phyloP scores from a whole-genome alignment of 1,140 invertebrate species.

The Drosophila gunungcola region DNA sequence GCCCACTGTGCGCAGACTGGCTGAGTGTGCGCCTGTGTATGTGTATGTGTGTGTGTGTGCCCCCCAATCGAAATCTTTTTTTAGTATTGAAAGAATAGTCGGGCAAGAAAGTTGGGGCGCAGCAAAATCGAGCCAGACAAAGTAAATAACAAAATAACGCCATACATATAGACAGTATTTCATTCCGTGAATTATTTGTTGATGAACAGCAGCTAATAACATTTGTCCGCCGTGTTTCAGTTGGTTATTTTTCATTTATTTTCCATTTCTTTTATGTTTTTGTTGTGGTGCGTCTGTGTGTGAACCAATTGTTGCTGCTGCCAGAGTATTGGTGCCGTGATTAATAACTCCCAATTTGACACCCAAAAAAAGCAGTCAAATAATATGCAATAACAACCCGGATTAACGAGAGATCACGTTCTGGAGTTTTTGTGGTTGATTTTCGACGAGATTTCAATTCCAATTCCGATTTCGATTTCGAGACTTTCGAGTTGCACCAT shows the following conservation, averaged over 20 bases:
- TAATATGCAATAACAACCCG: constrained; percentile 51
- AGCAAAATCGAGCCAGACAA: constrained; percentile 45
- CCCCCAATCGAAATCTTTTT: constrained; percentile 49
- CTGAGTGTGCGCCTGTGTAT: constrained; percentile 18
- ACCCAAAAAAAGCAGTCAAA: constrained; percentile 30
- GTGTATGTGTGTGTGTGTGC: constrained; percentile 19
- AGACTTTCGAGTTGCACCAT: not conserved
- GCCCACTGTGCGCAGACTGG: constrained; percentile 29
- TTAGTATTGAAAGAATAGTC: constrained; percentile 59
- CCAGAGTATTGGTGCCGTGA: constrained; percentile 38
- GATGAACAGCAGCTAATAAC: constrained; percentile 11
- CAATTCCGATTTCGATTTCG: not conserved
- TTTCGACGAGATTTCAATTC: not conserved
- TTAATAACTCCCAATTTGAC: constrained; percentile 50
- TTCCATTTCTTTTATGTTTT: constrained; percentile 29
- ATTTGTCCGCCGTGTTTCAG: constrained; percentile 18
- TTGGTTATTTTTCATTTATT: constrained; percentile 4
- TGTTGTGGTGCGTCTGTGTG: constrained; percentile 44
- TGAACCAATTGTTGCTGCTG: constrained; percentile 53
- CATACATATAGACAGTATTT: constrained; percentile 19
- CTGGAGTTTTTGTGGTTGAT: constrained; percentile 12
- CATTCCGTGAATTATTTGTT: constrained; percentile 34
- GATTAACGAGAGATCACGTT: constrained; percentile 24
- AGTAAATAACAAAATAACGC: constrained; percentile 52
- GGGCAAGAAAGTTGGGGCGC: constrained; percentile 59